A percentile compares a stretch with the other conserved stretches of the same genome.
phyloP scores from a whole-genome alignment of 2,113 vertebrate genomes.

The Scartelaos histophorus region DNA sequence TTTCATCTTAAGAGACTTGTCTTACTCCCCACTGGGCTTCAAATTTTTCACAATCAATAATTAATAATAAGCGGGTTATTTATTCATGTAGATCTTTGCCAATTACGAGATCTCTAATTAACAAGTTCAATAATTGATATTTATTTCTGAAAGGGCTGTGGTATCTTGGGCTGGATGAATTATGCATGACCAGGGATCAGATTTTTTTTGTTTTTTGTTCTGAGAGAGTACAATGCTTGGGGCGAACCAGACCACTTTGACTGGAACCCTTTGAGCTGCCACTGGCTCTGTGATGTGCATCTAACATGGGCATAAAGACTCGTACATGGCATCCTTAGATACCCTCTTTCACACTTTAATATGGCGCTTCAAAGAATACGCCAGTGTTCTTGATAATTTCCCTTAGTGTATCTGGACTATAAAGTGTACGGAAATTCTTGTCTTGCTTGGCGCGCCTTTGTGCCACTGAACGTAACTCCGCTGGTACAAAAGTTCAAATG shows the following conservation, averaged over 20 bases:
- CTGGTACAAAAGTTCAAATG: constrained; percentile 59
- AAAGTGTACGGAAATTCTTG: constrained; percentile 48
- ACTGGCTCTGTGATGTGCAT: constrained; percentile 75
- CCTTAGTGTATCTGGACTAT: constrained; percentile 62
- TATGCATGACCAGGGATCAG: constrained; percentile 76
- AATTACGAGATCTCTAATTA: constrained; percentile 79
- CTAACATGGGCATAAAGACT: constrained; percentile 75
- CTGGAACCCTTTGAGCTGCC: constrained; percentile 75
- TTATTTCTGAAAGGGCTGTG: constrained; percentile 76
- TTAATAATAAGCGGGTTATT: constrained; percentile 75
- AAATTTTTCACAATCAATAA: constrained; percentile 76
- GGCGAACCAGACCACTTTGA: constrained; percentile 80
- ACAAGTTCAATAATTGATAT: constrained; percentile 85
- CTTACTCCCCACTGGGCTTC: constrained; percentile 62
- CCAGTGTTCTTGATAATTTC: constrained; percentile 70
- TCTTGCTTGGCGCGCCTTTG: constrained; percentile 49
- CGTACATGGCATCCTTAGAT: constrained; percentile 68
- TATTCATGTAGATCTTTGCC: constrained; percentile 79
- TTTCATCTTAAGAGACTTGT: constrained; percentile 79
- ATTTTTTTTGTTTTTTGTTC: constrained; percentile 76
- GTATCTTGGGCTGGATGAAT: constrained; percentile 73
- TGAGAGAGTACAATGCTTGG: constrained; percentile 74
- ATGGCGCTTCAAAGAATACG: constrained; percentile 70
- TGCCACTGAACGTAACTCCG: constrained; percentile 41
- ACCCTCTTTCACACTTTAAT: constrained; percentile 67